Conservation (phyloP, 2,888 invertebrate genomes). For the Ceriagrion tenellum region DNA sequence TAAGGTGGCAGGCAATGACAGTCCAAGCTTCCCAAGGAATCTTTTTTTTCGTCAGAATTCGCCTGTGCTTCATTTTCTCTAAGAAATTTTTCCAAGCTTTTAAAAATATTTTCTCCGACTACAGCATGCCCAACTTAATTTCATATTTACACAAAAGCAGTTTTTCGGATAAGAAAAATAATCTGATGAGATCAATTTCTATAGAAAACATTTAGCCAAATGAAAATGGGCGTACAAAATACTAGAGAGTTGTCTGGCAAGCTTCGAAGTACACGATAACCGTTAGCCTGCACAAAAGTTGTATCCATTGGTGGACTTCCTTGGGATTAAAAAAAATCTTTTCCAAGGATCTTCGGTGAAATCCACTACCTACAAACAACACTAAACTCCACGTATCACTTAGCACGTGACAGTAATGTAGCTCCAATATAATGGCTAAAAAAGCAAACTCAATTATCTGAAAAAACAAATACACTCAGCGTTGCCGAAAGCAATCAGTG, state of each 20-base stretch:
- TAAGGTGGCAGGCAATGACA: too few relatives aligned
- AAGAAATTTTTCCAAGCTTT: too few relatives aligned
- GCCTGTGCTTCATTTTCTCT: too few relatives aligned
- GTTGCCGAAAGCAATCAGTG: background rate
- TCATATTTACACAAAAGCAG: too few relatives aligned
- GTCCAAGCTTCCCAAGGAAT: too few relatives aligned
- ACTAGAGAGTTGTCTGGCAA: background rate
- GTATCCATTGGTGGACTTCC: background rate
- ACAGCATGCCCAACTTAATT: too few relatives aligned
- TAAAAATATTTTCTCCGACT: too few relatives aligned
- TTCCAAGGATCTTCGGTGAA: background rate
- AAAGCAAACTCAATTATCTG: background rate
- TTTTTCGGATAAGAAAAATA: too few relatives aligned
- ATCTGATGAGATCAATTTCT: too few relatives aligned
- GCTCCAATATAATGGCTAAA: background rate
- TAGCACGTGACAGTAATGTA: background rate
- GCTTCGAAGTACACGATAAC: background rate
- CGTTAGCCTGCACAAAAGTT: background rate
- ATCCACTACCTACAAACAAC: background rate
- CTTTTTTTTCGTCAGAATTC: too few relatives aligned
- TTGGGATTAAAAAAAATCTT: background rate
- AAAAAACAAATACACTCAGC: background rate
- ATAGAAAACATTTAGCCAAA: background rate
- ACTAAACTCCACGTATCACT: background rate
- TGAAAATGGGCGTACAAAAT: background rate